Base-by-base conservation (phyloP, 64 coral and sea anemone genomes). In the Anthopleura sola region DNA sequence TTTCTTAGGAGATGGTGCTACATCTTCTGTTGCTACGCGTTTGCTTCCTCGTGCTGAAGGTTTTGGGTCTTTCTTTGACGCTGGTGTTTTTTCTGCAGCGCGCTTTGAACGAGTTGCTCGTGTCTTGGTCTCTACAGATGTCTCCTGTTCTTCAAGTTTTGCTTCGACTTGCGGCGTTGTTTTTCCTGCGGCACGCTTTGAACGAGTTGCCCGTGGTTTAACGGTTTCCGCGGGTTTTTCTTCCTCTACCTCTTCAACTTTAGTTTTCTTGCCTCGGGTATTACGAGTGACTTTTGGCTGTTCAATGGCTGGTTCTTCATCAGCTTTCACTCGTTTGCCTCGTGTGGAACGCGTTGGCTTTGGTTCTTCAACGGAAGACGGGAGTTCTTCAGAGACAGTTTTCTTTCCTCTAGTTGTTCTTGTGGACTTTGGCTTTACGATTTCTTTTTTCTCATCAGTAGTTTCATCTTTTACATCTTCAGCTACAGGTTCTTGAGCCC, bases 1-100 rank as follows among this genome's bases (percentile, higher is more conserved):
- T 37, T 79, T 79, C 76, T 79, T 79, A 8, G 76, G 76, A 48
- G 76, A 44, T 47, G 76, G 76, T 79, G 24, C 76, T 33, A 48
- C 76, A 0, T 44, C 76, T 33, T 79, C 23, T 20, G 38, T 6
- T 44, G 76, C 76, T 3, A 44, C 2, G 17, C 76, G 76, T 9
- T 79, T 79, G 15, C 37, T 79, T 47, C 37, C 76, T 48, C 76
- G 36, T 79, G 76, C 47, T 17, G 34, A 20, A 23, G 36, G 19
- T 44, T 79, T 79, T 9, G 21, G 5, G 6, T 79, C 76, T 1
- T 16, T 48, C 44, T 79, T 18, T 44, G 36, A 38, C 24, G 76
- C 76, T 44, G 76, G 18, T 3, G 20, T 38, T 79, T 77, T 19
- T 77, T 3, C 76, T 44, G 76, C 76, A 6, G 31, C 37, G 15